Percentiles rank a stretch among this genome's conserved stretches.
Evolutionary conservation across 2,797 vertebrate species (phyloP).

Genomic region (Acridotheres tristis): DNA sequence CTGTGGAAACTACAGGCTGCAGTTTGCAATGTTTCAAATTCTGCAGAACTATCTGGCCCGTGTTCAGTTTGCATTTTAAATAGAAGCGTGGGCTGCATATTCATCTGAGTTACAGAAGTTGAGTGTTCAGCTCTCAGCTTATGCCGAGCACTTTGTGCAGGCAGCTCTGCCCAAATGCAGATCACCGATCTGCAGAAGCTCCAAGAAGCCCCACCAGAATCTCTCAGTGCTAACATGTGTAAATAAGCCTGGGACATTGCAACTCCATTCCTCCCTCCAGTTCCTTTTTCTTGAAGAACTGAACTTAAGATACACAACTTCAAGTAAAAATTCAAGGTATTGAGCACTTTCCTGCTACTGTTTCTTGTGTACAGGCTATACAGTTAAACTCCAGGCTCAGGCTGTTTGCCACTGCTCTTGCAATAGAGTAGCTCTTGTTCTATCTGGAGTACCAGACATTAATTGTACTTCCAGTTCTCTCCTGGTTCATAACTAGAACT

Average conservation of each 20-base stretch:
- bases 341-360: neutral
- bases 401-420: neutral
- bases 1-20: neutral
- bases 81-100: neutral
- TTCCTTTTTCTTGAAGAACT: neutral
- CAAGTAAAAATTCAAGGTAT: neutral
- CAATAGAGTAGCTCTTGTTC: neutral
- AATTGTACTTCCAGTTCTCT: neutral
- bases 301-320: neutral
- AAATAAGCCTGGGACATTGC: neutral
- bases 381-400: neutral
- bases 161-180: neutral
- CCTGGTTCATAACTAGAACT: neutral
- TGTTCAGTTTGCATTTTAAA: neutral
- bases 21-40: neutral
- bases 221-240: neutral
- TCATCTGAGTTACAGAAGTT: neutral
- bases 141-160: neutral
- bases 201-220: slow-evolving; percentile 14
- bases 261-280: neutral
- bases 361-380: neutral
- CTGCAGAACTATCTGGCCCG: neutral
- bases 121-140: neutral
- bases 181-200: neutral
- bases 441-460: neutral